Evolutionary conservation across 92 coral and sea anemone species (phyloP).

Genomic region (Epizoanthus stellaris): DNA sequence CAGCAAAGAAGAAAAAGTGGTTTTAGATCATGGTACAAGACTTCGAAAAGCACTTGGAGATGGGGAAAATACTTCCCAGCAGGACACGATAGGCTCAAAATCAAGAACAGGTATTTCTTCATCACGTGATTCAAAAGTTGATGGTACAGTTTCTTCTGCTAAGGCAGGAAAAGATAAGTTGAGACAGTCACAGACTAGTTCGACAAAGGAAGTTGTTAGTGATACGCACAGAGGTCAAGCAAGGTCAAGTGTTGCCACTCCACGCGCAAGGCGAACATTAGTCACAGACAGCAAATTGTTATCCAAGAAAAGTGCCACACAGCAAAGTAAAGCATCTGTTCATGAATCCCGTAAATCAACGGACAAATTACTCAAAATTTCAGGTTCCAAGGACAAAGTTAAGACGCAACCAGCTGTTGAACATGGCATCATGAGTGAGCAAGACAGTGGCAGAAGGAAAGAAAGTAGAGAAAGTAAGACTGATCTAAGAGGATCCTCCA

Average conservation of each 20-base stretch:
- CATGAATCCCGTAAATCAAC: background rate
- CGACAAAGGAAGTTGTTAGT: background rate
- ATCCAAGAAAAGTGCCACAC: background rate
- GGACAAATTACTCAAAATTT: background rate
- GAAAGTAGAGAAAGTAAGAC: background rate
- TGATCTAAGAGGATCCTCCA: background rate
- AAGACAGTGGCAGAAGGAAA: constrained; percentile 6
- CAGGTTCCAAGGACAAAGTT: background rate
- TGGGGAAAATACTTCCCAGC: background rate
- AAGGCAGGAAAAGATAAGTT: background rate
- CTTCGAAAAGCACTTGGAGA: background rate
- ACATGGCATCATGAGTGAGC: background rate
- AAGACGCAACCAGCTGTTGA: background rate
- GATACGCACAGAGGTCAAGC: background rate
- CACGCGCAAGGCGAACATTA: background rate
- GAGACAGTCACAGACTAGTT: background rate
- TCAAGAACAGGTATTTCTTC: background rate
- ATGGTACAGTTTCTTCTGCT: background rate
- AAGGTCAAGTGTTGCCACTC: background rate
- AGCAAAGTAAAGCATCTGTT: background rate
- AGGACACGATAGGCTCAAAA: background rate
- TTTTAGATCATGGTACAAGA: background rate
- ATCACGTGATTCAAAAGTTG: background rate
- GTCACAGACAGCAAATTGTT: background rate
- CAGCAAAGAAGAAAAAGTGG: background rate